Conservation (phyloP, 2,113 vertebrate species). For the Ameiurus melas region DNA sequence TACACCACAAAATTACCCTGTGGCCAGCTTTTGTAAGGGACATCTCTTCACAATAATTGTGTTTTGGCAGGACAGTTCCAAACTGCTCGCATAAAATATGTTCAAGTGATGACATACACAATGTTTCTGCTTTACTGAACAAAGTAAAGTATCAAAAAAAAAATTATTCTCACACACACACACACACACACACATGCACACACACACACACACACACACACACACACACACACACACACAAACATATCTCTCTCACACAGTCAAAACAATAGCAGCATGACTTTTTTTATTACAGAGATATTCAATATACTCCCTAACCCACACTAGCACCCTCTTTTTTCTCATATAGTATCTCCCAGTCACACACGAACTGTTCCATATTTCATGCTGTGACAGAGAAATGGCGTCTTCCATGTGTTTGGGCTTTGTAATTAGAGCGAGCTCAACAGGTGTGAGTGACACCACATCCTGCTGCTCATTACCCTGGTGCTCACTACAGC, state of each 20-base stretch:
- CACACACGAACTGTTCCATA: conserved; percentile 49
- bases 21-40: conserved; percentile 28
- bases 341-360: conserved; percentile 4
- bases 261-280: neutral
- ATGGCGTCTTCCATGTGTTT: conserved; percentile 30
- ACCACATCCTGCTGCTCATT: conserved; percentile 17
- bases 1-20: conserved; percentile 60
- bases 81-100: conserved; percentile 22
- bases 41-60: conserved; percentile 46
- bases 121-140: conserved; percentile 46
- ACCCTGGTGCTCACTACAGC: neutral
- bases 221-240: neutral
- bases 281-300: conserved; percentile 5
- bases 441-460: conserved; percentile 57
- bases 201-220: neutral
- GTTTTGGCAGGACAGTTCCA: conserved; percentile 9
- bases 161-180: neutral
- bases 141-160: conserved; percentile 28
- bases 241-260: neutral
- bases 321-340: conserved; percentile 11
- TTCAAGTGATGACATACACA: conserved; percentile 41
- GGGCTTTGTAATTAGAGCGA: conserved; percentile 52
- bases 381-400: conserved; percentile 43
- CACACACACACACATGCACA: conserved; percentile 5
- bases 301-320: neutral